Evolutionary conservation across 2,113 vertebrate genomes (phyloP), one percentile per base, ranked within the genome.

Genomic region (Tylochromis polylepis): DNA sequence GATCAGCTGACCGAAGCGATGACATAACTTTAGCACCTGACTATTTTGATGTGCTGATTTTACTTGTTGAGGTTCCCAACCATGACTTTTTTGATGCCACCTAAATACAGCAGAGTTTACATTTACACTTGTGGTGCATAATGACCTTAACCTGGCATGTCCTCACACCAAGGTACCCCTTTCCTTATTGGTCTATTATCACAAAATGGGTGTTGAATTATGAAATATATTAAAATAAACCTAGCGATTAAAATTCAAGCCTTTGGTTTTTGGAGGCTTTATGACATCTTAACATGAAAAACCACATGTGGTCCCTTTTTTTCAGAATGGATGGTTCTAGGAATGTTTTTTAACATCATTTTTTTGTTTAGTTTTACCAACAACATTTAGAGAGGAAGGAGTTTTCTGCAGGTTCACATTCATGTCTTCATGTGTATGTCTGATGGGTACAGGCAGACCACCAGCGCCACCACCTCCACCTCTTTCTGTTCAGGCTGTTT

Each of bases 271-370:
- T 41, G n/a, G 0, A 36, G 16, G 5, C 4, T 36, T 65, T 65
- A 16, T 36, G 60, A 36, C 18, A n/a, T 38, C n/a, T 65, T 65
- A 65, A 14, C 8, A 16, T 65, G 34, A 3, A 31, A 18, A 38
- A n/a, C 0, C 31, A 20, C 18, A 11, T 0, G 1, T 16, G 3
- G 3, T 62, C 3, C 2, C 34, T 1, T 36, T 65, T 43, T 36
- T 5, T n/a, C 0, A 65, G 5, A 20, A 36, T 11, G 46, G 15
- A 65, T 65, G 31, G 4, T 41, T 41, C 41, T 41, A 11, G 11
- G 4, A 41, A 41, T 41, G 41, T 10, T 41, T 62, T 2, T 62
- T 62, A 62, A 18, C 29, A n/a, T 62, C 11, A 0, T 36, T 36
- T 36, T 18, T 62, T 62, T 62, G 16, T n/a, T 36, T 36, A 11